Evolutionary conservation across 92 coral and sea anemone species (phyloP).

Genomic region (Anthopleura xanthogrammica): DNA sequence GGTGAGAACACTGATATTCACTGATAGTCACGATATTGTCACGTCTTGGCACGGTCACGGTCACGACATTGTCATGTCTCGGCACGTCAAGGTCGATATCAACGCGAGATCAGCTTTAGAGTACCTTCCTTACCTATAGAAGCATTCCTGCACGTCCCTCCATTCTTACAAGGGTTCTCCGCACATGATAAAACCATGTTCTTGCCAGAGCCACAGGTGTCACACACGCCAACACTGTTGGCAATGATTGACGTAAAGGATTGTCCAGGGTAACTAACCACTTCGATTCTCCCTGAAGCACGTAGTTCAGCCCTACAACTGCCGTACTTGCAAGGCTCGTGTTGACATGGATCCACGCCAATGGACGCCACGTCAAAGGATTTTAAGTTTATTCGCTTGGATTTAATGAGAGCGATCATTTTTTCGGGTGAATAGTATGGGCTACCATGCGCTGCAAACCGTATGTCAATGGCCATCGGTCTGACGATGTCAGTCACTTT

Average conservation of each 20-base stretch:
- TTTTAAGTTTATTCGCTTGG: slow-evolving; percentile 39
- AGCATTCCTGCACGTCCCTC: slow-evolving; percentile 77
- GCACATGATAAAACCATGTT: slow-evolving; percentile 39
- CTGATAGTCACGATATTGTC: too few species aligned
- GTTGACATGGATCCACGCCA: slow-evolving; percentile 84
- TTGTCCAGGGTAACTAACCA: slow-evolving; percentile 49
- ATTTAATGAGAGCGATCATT: slow-evolving; percentile 68
- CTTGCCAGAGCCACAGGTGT: slow-evolving; percentile 50
- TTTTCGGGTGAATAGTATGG: slow-evolving; percentile 91
- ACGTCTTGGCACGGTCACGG: too few species aligned
- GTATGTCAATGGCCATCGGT: slow-evolving; percentile 63
- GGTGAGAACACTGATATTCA: too few species aligned
- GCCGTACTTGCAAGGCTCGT: slow-evolving; percentile 77
- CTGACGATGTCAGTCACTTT: slow-evolving; percentile 37
- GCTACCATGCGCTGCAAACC: slow-evolving; percentile 96
- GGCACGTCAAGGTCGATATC: too few species aligned
- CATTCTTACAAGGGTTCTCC: slow-evolving; percentile 67
- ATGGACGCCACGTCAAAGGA: slow-evolving; percentile 42
- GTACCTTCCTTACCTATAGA: slow-evolving; percentile 63
- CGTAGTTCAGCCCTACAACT: slow-evolving; percentile 65
- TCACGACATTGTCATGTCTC: too few species aligned
- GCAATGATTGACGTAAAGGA: slow-evolving; percentile 76
- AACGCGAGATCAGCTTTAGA: neutral
- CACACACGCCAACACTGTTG: slow-evolving; percentile 59
- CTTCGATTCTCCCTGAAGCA: slow-evolving; percentile 69